These are phyloP conservation scores for Ptychadena robeensis DNA, from an alignment of 2,797 vertebrate species.

Conservation along the genomic window DNA sequence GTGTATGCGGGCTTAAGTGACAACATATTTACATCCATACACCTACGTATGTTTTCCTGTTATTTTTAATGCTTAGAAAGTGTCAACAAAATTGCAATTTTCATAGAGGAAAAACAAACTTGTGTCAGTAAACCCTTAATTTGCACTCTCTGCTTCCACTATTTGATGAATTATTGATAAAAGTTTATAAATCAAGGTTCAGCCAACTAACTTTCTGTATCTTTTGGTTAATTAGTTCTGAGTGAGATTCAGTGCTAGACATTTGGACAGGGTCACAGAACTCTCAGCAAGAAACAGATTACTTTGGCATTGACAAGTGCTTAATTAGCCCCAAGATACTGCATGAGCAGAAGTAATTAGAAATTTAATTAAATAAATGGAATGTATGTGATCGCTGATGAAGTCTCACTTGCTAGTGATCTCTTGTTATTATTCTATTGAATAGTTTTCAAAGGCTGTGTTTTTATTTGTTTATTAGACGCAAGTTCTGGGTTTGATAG, in stretches of 20 bases:
- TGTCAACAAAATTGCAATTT: background rate
- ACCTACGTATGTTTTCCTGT: background rate
- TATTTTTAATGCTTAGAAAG: background rate
- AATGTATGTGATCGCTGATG: conserved; percentile 47
- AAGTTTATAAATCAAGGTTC: conserved; percentile 8
- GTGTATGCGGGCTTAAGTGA: no score
- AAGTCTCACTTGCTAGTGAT: conserved; percentile 37
- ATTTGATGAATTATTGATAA: background rate
- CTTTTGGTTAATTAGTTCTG: conserved; percentile 48
- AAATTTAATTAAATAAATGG: conserved; percentile 61
- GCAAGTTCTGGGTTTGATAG: background rate
- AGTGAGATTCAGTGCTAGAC: conserved; percentile 35
- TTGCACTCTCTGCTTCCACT: background rate
- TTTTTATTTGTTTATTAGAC: background rate
- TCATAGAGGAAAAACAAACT: background rate
- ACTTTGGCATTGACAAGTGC: conserved; percentile 58
- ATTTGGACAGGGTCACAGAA: conserved; percentile 54
- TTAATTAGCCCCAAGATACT: conserved; percentile 60
- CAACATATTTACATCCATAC: no score
- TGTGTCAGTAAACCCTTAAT: background rate
- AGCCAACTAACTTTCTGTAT: conserved; percentile 22
- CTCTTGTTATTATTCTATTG: conserved; percentile 6
- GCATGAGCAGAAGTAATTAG: conserved; percentile 52
- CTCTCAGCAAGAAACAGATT: conserved; percentile 57
- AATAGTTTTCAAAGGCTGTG: conserved; percentile 1